phyloP scores from a whole-genome alignment of 2,888 invertebrate species.

The Lathronympha strigana region DNA sequence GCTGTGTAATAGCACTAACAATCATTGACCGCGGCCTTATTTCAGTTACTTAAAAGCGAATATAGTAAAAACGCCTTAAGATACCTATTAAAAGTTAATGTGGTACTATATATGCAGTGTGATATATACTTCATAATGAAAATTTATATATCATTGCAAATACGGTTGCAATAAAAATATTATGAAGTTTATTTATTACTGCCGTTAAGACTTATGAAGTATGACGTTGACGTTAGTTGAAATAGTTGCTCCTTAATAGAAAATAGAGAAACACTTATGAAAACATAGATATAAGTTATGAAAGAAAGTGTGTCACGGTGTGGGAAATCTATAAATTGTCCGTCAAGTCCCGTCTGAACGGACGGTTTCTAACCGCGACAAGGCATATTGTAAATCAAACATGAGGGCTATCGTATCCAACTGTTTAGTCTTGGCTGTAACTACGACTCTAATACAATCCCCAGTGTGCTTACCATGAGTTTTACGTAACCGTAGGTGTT shows the following conservation, averaged over 20 bases:
- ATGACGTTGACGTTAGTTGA: neutral
- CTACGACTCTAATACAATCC: neutral
- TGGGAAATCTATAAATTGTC: slow-evolving; percentile 22
- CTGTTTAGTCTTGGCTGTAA: neutral
- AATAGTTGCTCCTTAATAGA: neutral
- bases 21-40: slow-evolving; percentile 3
- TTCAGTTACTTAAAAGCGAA: slow-evolving; percentile 12
- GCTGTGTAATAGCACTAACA: neutral
- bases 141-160: slow-evolving; percentile 21
- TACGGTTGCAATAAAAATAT: slow-evolving; percentile 36
- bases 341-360: slow-evolving; percentile 8
- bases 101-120: slow-evolving; percentile 29
- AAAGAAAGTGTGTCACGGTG: slow-evolving; percentile 7
- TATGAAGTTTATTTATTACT: slow-evolving; percentile 30
- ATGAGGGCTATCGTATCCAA: neutral
- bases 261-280: neutral
- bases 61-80: slow-evolving; percentile 17
- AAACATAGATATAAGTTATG: neutral
- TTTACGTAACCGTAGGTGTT: no score
- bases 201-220: slow-evolving; percentile 5
- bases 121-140: slow-evolving; percentile 32
- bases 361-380: neutral
- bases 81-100: slow-evolving; percentile 8
- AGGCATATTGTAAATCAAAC: slow-evolving; percentile 12
- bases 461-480: neutral